Percentiles rank a stretch among this genome's conserved stretches.
These are phyloP conservation scores for Lithobates pipiens DNA, from an alignment of 2,797 vertebrate species.

Conservation along the genomic window DNA sequence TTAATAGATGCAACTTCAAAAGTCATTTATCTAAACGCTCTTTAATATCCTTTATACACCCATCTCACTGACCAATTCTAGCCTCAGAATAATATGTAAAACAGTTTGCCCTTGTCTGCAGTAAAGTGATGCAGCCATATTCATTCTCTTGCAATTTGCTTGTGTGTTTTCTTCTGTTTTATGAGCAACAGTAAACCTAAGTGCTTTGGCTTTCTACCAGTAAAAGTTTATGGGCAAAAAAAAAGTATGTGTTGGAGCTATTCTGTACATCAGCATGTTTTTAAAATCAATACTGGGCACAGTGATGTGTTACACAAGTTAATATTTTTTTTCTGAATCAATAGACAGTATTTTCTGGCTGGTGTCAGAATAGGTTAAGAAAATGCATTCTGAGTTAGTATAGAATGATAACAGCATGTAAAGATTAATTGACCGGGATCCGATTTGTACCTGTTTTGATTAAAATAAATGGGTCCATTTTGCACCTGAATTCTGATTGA, in stretches of 20 bases:
- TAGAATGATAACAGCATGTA: neutral
- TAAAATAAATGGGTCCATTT: neutral
- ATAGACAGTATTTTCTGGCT: slow-evolving; percentile 6
- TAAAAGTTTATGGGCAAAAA: neutral
- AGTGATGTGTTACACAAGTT: neutral
- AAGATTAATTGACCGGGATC: neutral
- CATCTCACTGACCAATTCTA: slow-evolving; percentile 5
- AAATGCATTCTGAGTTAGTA: neutral
- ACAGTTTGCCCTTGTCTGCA: neutral
- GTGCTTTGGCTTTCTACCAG: neutral
- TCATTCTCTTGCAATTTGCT: neutral
- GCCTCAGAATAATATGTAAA: neutral
- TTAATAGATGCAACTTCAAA: slow-evolving; percentile 23
- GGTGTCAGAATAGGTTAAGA: neutral
- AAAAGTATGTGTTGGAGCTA: neutral
- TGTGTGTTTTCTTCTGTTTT: neutral
- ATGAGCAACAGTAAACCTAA: slow-evolving; percentile 15
- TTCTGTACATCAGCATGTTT: slow-evolving; percentile 2
- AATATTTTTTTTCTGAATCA: slow-evolving; percentile 1
- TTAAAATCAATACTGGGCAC: neutral
- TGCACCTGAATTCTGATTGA: neutral
- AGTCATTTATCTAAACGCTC: slow-evolving; percentile 23
- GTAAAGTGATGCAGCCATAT: neutral
- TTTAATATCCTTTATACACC: slow-evolving; percentile 25
- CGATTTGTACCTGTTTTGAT: neutral